Evolutionary conservation across 23 tunicate species (phyloP).

Genomic region (Styela plicata): DNA sequence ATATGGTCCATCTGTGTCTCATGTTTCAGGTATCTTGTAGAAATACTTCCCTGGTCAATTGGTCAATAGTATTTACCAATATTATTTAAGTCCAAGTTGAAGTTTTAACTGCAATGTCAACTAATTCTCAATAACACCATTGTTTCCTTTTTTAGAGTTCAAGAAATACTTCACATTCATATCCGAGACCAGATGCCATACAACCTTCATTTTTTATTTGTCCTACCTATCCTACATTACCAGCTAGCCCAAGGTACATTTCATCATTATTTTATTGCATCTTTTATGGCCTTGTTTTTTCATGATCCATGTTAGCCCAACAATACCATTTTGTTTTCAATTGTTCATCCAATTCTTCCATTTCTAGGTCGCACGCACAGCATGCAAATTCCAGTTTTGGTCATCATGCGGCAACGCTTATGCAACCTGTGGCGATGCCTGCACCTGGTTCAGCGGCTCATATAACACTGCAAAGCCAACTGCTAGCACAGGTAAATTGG

Average conservation of each 20-base stretch:
- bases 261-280: not conserved
- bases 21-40: no score
- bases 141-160: constrained; percentile 31
- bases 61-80: no score
- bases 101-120: no score
- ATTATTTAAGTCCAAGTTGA: no score
- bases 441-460: constrained; percentile 44
- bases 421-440: constrained; percentile 36
- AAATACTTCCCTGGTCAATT: no score
- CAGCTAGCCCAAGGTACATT: constrained; percentile 52
- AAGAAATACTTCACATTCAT: constrained; percentile 27
- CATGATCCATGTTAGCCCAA: no score
- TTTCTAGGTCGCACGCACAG: constrained; percentile 18
- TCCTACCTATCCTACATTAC: constrained; percentile 63
- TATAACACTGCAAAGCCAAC: constrained; percentile 52
- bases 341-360: no score
- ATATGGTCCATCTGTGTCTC: no score
- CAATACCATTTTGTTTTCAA: no score
- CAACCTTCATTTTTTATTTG: constrained; percentile 87
- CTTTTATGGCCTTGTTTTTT: no score
- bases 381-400: constrained; percentile 10
- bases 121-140: no score
- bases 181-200: constrained; percentile 43
- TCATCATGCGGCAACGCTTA: constrained; percentile 32
- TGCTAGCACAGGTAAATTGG: constrained; percentile 63